phyloP scores from a whole-genome alignment of 2,113 vertebrate genomes.

The Cromileptes altivelis region DNA sequence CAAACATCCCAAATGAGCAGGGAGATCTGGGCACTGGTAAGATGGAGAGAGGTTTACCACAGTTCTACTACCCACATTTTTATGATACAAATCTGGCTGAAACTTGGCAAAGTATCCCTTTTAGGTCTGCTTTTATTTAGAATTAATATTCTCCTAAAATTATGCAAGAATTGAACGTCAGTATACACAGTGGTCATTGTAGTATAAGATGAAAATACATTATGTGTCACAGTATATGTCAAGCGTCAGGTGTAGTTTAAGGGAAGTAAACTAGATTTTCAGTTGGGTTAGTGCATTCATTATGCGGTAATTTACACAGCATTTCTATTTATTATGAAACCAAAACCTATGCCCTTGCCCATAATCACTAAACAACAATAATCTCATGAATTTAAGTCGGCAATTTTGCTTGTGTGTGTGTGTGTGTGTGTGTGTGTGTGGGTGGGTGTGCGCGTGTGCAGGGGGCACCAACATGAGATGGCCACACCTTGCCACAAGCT shows the following conservation, averaged over 20 bases:
- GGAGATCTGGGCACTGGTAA: too few species aligned
- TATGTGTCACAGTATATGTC: background rate
- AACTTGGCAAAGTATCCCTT: too few species aligned
- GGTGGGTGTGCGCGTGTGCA: background rate
- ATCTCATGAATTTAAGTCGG: background rate
- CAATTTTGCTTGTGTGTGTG: background rate
- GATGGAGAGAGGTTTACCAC: too few species aligned
- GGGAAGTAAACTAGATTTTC: background rate
- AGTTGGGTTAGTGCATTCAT: background rate
- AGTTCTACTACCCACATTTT: too few species aligned
- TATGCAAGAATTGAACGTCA: background rate
- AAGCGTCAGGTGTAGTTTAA: background rate
- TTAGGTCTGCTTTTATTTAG: background rate
- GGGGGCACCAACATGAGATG: slow-evolving; percentile 14
- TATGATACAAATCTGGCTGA: too few species aligned
- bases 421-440: background rate
- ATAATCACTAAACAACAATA: slow-evolving; percentile 12
- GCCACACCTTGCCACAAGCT: slow-evolving; percentile 34
- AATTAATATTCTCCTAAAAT: background rate
- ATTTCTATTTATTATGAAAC: slow-evolving; percentile 3
- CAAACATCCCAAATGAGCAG: too few species aligned
- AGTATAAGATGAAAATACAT: background rate
- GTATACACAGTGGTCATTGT: background rate
- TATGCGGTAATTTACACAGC: background rate
- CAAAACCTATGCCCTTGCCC: background rate